Percentiles rank a stretch among this genome's conserved stretches.
Conservation (phyloP, 1,140 invertebrate genomes). For the Heliconius himera region DNA sequence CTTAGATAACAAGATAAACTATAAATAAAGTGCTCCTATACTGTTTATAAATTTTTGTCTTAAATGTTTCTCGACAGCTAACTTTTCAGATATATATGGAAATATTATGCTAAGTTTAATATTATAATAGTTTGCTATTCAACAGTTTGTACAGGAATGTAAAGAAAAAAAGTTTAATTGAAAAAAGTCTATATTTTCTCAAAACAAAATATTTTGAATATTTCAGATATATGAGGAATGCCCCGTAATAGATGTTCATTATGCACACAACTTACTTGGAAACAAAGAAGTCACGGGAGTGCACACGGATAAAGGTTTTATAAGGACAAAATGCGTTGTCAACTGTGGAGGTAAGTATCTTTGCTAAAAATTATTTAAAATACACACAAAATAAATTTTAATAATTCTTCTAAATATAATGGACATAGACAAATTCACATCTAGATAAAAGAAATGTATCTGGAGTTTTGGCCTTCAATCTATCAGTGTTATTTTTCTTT, state of each 20-base stretch:
- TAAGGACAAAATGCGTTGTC: conserved; percentile 88
- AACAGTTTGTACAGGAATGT: too few species aligned
- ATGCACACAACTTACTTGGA: conserved; percentile 84
- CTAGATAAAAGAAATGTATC: too few species aligned
- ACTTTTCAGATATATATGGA: too few species aligned
- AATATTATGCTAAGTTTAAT: too few species aligned
- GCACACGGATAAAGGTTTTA: conserved; percentile 86
- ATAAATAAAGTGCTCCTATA: too few species aligned
- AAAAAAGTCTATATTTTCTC: background rate
- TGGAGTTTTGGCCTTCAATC: too few species aligned
- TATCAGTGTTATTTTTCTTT: too few species aligned
- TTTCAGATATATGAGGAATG: conserved; percentile 89
- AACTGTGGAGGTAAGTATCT: conserved; percentile 88
- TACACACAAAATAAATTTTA: background rate
- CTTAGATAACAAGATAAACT: too few species aligned
- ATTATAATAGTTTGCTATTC: too few species aligned
- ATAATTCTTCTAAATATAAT: background rate
- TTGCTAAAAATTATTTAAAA: background rate
- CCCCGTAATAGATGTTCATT: conserved; percentile 86
- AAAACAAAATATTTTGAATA: background rate
- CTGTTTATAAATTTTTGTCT: too few species aligned
- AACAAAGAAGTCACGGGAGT: conserved; percentile 88
- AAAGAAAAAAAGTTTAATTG: too few species aligned
- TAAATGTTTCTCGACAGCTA: too few species aligned
- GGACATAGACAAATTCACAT: background rate